These are phyloP conservation scores for Epicampocera succincta DNA, from an alignment of 2,888 invertebrate species.

Conservation along the genomic window DNA sequence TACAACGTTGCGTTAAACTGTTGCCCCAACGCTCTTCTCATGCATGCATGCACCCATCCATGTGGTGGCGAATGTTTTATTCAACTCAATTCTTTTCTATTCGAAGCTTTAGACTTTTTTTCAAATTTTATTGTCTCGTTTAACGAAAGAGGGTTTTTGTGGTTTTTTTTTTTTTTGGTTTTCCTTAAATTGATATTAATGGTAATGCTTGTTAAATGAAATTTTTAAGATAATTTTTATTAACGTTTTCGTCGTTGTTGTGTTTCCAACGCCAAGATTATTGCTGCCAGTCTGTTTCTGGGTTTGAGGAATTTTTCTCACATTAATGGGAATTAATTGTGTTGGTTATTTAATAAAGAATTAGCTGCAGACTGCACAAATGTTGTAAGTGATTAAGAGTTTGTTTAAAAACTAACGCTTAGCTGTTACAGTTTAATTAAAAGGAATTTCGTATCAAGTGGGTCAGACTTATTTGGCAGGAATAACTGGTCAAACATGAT, in stretches of 20 bases:
- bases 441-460: slow-evolving; percentile 40
- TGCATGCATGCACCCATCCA: slow-evolving; percentile 19
- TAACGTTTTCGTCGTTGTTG: slow-evolving; percentile 31
- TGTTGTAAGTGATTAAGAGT: slow-evolving; percentile 39
- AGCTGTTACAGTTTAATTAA: slow-evolving; percentile 60
- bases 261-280: slow-evolving; percentile 19
- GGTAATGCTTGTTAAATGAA: slow-evolving; percentile 70
- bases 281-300: slow-evolving; percentile 10
- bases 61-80: slow-evolving; percentile 28
- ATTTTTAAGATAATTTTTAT: slow-evolving; percentile 70
- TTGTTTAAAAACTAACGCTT: background rate
- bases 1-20: slow-evolving; percentile 45
- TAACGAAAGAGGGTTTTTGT: slow-evolving; percentile 26
- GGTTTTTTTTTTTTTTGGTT: slow-evolving; percentile 15
- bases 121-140: slow-evolving; percentile 26
- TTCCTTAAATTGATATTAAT: slow-evolving; percentile 70
- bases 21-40: slow-evolving; percentile 34
- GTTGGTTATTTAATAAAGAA: slow-evolving; percentile 57
- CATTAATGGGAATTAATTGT: slow-evolving; percentile 60
- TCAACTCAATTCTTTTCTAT: slow-evolving; percentile 28
- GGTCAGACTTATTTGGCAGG: slow-evolving; percentile 20
- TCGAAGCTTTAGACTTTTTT: slow-evolving; percentile 24
- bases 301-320: slow-evolving; percentile 63
- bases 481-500: background rate
- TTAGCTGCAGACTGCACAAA: slow-evolving; percentile 36